phyloP scores from a whole-genome alignment of 2,888 invertebrate species.

The Lydus trimaculatus region DNA sequence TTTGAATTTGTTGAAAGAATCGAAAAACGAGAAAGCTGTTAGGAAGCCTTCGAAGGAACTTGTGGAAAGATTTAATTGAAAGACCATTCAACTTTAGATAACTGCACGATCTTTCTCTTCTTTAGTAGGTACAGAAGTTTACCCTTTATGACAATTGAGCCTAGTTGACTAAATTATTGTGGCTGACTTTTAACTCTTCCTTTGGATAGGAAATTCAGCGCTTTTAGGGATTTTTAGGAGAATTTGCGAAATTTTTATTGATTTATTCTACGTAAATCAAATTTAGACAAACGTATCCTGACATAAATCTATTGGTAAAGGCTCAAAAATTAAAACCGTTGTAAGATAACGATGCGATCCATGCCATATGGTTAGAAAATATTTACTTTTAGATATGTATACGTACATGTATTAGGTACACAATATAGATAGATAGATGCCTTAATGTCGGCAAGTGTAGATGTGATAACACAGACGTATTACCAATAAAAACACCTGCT shows the following conservation, averaged over 20 bases:
- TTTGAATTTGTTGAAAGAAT: no score
- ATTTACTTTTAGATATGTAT: slow-evolving; percentile 39
- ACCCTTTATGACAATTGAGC: no score
- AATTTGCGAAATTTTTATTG: background rate
- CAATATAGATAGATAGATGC: slow-evolving; percentile 25
- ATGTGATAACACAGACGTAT: slow-evolving; percentile 27
- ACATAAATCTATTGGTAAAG: background rate
- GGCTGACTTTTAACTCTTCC: no score
- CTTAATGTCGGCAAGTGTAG: slow-evolving; percentile 28
- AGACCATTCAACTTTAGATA: no score
- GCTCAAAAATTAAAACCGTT: background rate
- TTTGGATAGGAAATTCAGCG: no score
- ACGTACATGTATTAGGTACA: slow-evolving; percentile 37
- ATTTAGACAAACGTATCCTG: background rate
- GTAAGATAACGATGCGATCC: slow-evolving; percentile 42
- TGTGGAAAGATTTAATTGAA: no score
- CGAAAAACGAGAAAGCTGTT: no score
- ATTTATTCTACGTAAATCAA: background rate
- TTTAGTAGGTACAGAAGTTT: no score
- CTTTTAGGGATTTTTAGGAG: background rate
- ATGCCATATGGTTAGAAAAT: slow-evolving; percentile 42
- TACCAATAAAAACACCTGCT: slow-evolving; percentile 38
- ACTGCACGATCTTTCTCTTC: no score
- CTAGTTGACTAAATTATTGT: no score
- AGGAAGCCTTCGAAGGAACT: no score